These are phyloP conservation scores for Apteryx owenii DNA, from an alignment of 2,113 vertebrate genomes.

Conservation along the genomic window DNA sequence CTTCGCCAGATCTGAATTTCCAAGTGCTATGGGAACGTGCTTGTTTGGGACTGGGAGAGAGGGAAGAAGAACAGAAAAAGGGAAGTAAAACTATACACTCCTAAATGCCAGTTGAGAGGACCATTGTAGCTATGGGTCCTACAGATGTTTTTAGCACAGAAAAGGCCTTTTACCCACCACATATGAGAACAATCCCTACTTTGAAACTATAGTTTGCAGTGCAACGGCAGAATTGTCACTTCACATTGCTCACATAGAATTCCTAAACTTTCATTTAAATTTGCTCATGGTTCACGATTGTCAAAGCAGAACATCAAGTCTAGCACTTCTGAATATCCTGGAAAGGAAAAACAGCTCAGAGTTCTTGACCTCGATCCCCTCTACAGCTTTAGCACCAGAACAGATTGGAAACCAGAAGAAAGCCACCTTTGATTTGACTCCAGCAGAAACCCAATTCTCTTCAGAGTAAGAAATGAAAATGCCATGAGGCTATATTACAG, in stretches of 20 bases:
- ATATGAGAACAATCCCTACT: not conserved
- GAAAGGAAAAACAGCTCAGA: not conserved
- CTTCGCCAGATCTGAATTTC: not conserved
- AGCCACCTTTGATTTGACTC: not conserved
- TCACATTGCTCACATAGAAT: slow-evolving; percentile 23
- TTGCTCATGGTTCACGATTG: not conserved
- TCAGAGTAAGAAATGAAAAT: not conserved
- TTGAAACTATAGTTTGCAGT: not conserved
- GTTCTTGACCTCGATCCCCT: not conserved
- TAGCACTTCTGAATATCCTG: not conserved
- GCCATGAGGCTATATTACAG: not conserved
- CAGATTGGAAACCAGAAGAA: not conserved
- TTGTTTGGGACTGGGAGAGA: not conserved
- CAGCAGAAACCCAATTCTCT: not conserved
- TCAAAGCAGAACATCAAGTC: not conserved
- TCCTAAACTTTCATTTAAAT: slow-evolving; percentile 36
- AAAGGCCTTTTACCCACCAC: slow-evolving; percentile 26
- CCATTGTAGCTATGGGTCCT: not conserved
- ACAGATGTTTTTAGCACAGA: not conserved
- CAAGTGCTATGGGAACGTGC: slow-evolving; percentile 50
- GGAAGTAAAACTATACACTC: not conserved
- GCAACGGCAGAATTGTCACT: slow-evolving; percentile 27
- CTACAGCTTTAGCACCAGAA: not conserved
- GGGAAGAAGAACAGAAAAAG: not conserved
- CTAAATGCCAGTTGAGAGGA: slow-evolving; percentile 33